These are phyloP conservation scores for Drosophila niveifrons DNA, from an alignment of 2,888 invertebrate genomes.

Conservation along the genomic window DNA sequence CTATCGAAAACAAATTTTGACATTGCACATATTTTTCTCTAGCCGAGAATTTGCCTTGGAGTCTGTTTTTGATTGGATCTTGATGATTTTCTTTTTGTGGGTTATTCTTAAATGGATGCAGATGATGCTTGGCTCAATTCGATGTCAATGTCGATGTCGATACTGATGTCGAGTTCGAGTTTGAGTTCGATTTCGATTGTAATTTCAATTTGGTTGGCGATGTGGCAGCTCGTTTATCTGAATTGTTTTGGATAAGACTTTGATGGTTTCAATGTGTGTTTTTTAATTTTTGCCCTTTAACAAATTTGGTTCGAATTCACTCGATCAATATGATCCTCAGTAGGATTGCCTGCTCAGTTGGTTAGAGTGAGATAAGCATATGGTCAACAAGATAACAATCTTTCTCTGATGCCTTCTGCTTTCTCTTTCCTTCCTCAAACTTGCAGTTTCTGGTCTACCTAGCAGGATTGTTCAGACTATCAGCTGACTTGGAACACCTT, in stretches of 20 bases:
- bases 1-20: slow-evolving; percentile 99
- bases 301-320: slow-evolving; percentile 75
- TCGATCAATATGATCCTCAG: slow-evolving; percentile 14
- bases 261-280: slow-evolving; percentile 26
- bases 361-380: slow-evolving; percentile 22
- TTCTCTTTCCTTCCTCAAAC: slow-evolving; percentile 18
- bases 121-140: slow-evolving; percentile 24
- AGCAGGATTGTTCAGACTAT: slow-evolving; percentile 5
- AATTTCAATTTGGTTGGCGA: not conserved
- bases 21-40: slow-evolving; percentile 89
- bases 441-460: slow-evolving; percentile 1
- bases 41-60: slow-evolving; percentile 64
- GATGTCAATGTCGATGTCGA: slow-evolving; percentile 4
- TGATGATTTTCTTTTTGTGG: slow-evolving; percentile 1
- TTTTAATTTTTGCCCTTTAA: slow-evolving; percentile 51
- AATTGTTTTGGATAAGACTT: slow-evolving; percentile 20
- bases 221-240: slow-evolving; percentile 30
- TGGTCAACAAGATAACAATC: not conserved
- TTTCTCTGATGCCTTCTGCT: not conserved
- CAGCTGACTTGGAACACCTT: slow-evolving; percentile 17
- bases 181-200: not conserved
- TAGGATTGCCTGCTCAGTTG: slow-evolving; percentile 16
- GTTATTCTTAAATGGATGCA: slow-evolving; percentile 20
- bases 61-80: slow-evolving; percentile 1
- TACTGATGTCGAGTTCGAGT: not conserved